Conservation (phyloP, 2,888 invertebrate genomes). For the Lysandra coridon region DNA sequence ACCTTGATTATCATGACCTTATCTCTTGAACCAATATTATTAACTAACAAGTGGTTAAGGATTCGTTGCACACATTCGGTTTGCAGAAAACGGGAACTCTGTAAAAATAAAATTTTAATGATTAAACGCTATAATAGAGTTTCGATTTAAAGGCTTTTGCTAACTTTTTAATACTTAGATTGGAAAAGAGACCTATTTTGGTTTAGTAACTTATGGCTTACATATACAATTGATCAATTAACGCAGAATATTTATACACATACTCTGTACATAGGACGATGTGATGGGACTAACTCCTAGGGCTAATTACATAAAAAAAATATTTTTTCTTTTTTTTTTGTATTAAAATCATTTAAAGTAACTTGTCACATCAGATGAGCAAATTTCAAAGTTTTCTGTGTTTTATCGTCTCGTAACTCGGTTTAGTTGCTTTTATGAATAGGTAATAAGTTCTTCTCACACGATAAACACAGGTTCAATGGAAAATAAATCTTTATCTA, state of each 20-base stretch:
- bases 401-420: neutral
- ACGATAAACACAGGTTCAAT: neutral
- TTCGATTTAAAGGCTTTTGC: neutral
- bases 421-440: neutral
- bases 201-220: too few relatives aligned
- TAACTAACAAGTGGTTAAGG: neutral
- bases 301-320: too few relatives aligned
- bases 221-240: too few relatives aligned
- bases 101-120: neutral
- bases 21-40: constrained; percentile 12
- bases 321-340: too few relatives aligned
- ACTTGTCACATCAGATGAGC: neutral
- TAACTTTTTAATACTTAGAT: neutral
- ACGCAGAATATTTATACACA: too few relatives aligned
- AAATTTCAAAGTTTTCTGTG: neutral
- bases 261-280: too few relatives aligned
- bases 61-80: neutral
- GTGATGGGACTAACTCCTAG: too few relatives aligned
- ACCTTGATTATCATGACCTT: neutral
- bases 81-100: neutral
- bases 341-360: neutral
- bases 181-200: too few relatives aligned
- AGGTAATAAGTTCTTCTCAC: neutral
- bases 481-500: constrained; percentile 12
- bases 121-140: neutral